phyloP scores from a whole-genome alignment of 1,140 invertebrate genomes.

The Chrysomallon squamiferum region DNA sequence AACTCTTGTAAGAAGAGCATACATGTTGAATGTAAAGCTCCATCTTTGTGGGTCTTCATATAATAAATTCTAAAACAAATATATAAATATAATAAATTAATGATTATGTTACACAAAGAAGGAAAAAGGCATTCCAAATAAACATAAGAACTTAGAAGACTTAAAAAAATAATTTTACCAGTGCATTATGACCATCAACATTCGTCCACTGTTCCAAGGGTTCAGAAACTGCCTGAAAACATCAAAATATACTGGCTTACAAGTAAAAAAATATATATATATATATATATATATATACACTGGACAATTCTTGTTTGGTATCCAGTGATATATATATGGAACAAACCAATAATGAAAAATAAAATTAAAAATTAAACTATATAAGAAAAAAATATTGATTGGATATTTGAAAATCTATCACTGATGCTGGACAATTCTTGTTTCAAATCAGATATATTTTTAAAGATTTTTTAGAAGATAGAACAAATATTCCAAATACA shows the following conservation, averaged over 20 bases:
- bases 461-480: too few relatives aligned
- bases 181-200: constrained; percentile 59
- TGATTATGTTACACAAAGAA: not conserved
- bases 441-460: too few relatives aligned
- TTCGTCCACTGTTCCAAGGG: constrained; percentile 60
- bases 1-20: constrained; percentile 58
- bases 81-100: not conserved
- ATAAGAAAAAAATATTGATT: too few relatives aligned
- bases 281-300: not conserved
- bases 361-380: too few relatives aligned
- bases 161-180: constrained; percentile 33
- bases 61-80: constrained; percentile 47
- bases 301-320: not conserved
- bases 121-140: not conserved
- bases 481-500: too few relatives aligned
- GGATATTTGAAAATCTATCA: too few relatives aligned
- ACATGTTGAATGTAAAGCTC: constrained; percentile 61
- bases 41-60: constrained; percentile 58
- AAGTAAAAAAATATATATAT: not conserved
- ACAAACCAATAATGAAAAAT: too few relatives aligned
- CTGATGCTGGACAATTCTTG: too few relatives aligned
- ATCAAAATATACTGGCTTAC: not conserved
- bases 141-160: not conserved
- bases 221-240: constrained; percentile 53
- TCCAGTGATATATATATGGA: too few relatives aligned